A percentile compares a stretch with the other conserved stretches of the same genome.
Conservation (phyloP, 2,888 invertebrate species). For the Eristalis arbustorum region DNA sequence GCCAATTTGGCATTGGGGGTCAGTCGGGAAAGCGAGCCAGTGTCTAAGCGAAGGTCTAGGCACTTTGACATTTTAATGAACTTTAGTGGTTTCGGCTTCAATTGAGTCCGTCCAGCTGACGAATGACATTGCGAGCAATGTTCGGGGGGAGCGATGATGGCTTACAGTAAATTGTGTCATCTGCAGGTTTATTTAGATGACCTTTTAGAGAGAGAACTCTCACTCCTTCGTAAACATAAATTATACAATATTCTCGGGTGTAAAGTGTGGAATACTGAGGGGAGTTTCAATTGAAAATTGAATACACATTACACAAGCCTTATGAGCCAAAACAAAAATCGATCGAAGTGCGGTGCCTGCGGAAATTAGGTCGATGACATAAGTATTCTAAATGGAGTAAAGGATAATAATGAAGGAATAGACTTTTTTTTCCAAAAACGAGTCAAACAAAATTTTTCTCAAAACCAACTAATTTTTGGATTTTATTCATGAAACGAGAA, state of each 20-base stretch:
- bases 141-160: background rate
- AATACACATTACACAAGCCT: too few relatives aligned
- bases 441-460: too few relatives aligned
- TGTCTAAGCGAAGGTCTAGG: background rate
- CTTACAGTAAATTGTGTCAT: background rate
- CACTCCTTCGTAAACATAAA: background rate
- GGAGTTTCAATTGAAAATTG: too few relatives aligned
- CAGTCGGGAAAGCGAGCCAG: background rate
- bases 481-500: too few relatives aligned
- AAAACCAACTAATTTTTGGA: too few relatives aligned
- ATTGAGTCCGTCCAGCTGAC: background rate
- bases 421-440: too few relatives aligned
- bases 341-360: too few relatives aligned
- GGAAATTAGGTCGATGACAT: too few relatives aligned
- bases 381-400: too few relatives aligned
- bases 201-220: background rate
- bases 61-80: slow-evolving; percentile 57
- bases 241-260: background rate
- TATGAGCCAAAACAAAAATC: too few relatives aligned
- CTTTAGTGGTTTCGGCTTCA: slow-evolving; percentile 46
- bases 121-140: background rate
- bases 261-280: background rate
- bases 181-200: background rate
- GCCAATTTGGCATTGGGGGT: background rate
- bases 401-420: too few relatives aligned